These are phyloP conservation scores for Tachina grossa DNA, from an alignment of 2,888 invertebrate species.

Conservation along the genomic window DNA sequence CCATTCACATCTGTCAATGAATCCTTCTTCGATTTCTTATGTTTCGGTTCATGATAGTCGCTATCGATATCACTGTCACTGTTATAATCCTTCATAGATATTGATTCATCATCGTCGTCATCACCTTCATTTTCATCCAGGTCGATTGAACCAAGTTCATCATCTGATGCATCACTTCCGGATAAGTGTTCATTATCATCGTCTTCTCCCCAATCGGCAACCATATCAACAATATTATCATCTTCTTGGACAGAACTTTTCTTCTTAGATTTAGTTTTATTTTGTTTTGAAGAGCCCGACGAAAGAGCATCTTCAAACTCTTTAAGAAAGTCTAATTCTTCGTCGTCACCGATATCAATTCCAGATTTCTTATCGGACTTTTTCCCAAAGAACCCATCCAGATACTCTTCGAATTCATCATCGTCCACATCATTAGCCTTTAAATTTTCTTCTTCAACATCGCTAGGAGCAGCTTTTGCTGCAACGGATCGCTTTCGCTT, in stretches of 20 bases:
- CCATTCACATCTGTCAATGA: constrained; percentile 69
- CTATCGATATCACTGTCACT: constrained; percentile 72
- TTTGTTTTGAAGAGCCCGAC: constrained; percentile 73
- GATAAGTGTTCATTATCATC: constrained; percentile 77
- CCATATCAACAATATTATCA: constrained; percentile 79
- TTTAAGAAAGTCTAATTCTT: constrained; percentile 87
- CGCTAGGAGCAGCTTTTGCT: constrained; percentile 75
- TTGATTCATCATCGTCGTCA: constrained; percentile 74
- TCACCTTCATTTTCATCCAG: constrained; percentile 76
- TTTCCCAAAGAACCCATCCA: constrained; percentile 83
- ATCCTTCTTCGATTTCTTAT: constrained; percentile 77
- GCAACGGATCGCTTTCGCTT: constrained; percentile 81
- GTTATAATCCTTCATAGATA: constrained; percentile 69
- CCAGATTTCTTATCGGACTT: constrained; percentile 85
- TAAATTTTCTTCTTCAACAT: constrained; percentile 84
- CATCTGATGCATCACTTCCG: constrained; percentile 83
- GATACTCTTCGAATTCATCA: constrained; percentile 84
- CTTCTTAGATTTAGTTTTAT: constrained; percentile 77
- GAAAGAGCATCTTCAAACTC: constrained; percentile 85
- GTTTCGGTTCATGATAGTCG: constrained; percentile 75
- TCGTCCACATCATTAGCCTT: constrained; percentile 88
- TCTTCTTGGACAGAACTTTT: constrained; percentile 77
- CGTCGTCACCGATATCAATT: constrained; percentile 83
- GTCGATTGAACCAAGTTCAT: constrained; percentile 78
- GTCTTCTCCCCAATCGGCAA: constrained; percentile 77